Percentiles rank a stretch among this genome's conserved stretches.
These are phyloP conservation scores for Alligator sinensis DNA, from an alignment of 2,113 vertebrate genomes.

Conservation along the genomic window DNA sequence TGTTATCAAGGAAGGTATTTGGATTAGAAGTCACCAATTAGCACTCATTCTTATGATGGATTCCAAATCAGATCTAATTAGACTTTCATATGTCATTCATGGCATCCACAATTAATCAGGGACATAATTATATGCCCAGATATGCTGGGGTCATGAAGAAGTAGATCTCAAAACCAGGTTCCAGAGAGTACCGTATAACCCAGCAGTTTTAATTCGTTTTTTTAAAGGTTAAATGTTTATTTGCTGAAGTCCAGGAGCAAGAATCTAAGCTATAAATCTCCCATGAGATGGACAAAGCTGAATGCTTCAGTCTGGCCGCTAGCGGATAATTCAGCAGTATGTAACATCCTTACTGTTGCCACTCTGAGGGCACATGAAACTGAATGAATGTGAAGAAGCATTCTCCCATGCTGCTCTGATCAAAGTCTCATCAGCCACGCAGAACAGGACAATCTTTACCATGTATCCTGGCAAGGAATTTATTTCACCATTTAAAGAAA, in stretches of 20 bases:
- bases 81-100: background rate
- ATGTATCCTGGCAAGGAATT: conserved; percentile 20
- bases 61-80: background rate
- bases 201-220: background rate
- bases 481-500: background rate
- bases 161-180: background rate
- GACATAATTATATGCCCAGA: background rate
- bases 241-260: conserved; percentile 56
- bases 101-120: background rate
- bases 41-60: background rate
- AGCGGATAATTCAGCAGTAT: conserved; percentile 19
- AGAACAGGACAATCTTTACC: background rate
- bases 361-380: background rate
- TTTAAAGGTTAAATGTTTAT: conserved; percentile 34
- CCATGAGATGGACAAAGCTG: conserved; percentile 39
- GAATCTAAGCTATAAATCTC: conserved; percentile 27
- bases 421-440: background rate
- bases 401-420: background rate
- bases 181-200: background rate
- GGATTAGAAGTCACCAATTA: background rate
- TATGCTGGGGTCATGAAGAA: background rate
- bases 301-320: conserved; percentile 30
- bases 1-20: background rate
- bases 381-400: conserved; percentile 11
- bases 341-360: background rate